Percentiles rank a stretch among this genome's conserved stretches.
Conservation (phyloP, 2,888 invertebrate species). For the Carcina quercana region DNA sequence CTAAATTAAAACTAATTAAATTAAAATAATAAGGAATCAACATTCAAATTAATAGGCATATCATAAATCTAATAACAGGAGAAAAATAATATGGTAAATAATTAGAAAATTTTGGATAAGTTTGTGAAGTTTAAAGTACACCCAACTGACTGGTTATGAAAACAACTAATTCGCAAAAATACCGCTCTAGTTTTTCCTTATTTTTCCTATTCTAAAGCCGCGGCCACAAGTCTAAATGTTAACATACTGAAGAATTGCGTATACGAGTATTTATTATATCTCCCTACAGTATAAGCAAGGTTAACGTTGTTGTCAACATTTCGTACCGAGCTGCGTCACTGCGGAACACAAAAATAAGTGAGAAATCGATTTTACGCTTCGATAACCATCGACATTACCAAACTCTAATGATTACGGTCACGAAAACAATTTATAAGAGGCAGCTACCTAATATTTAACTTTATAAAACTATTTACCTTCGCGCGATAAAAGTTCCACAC, state of each 20-base stretch:
- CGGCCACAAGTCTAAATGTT: too few species aligned
- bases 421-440: not conserved
- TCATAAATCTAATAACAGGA: slow-evolving; percentile 74
- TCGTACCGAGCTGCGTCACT: slow-evolving; percentile 19
- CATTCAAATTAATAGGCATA: slow-evolving; percentile 74
- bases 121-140: too few species aligned
- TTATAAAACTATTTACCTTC: too few species aligned
- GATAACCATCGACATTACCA: slow-evolving; percentile 9
- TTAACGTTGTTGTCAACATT: too few species aligned
- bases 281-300: too few species aligned
- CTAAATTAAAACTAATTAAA: slow-evolving; percentile 72
- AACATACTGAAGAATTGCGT: too few species aligned
- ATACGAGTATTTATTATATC: too few species aligned
- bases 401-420: slow-evolving; percentile 1
- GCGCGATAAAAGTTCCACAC: not conserved
- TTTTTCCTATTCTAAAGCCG: too few species aligned
- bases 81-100: slow-evolving; percentile 76
- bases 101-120: slow-evolving; percentile 74
- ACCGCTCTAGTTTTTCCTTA: too few species aligned
- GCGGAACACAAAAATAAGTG: slow-evolving; percentile 24
- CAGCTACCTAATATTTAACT: too few species aligned
- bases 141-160: too few species aligned
- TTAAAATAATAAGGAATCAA: slow-evolving; percentile 74
- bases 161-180: too few species aligned
- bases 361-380: slow-evolving; percentile 36